Percentiles rank a stretch among this genome's conserved stretches.
Conservation (phyloP, 2,888 invertebrate species). For the Lithosia quadra region DNA sequence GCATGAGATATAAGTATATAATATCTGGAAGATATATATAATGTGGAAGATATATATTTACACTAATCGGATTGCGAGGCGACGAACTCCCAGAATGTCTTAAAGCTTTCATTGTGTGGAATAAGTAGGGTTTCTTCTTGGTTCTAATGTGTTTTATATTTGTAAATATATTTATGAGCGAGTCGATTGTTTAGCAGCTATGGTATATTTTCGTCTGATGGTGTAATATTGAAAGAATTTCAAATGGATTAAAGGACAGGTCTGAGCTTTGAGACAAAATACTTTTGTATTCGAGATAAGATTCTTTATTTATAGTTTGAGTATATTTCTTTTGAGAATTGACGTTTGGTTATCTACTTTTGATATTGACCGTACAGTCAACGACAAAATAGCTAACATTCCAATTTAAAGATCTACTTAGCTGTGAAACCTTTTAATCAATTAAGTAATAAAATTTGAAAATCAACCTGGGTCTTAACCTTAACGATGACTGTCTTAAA, state of each 20-base stretch:
- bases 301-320: too few species aligned
- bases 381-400: too few species aligned
- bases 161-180: slow-evolving; percentile 1
- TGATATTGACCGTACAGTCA: too few species aligned
- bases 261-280: not conserved
- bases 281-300: not conserved
- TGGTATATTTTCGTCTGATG: not conserved
- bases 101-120: slow-evolving; percentile 21
- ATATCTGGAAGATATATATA: slow-evolving; percentile 26
- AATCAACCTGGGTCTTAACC: too few species aligned
- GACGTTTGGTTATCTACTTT: too few species aligned
- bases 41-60: slow-evolving; percentile 34
- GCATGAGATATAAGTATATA: slow-evolving; percentile 15
- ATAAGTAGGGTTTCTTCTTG: slow-evolving; percentile 17
- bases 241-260: not conserved
- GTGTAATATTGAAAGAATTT: not conserved
- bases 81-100: slow-evolving; percentile 21
- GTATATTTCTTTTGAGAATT: too few species aligned
- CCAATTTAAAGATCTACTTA: too few species aligned
- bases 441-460: too few species aligned
- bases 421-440: too few species aligned
- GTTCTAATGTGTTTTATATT: slow-evolving; percentile 13
- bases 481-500: too few species aligned
- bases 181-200: not conserved
- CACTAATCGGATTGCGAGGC: slow-evolving; percentile 44